Evolutionary conservation across 2,888 invertebrate species (phyloP).

Genomic region (Tinea semifulvella): DNA sequence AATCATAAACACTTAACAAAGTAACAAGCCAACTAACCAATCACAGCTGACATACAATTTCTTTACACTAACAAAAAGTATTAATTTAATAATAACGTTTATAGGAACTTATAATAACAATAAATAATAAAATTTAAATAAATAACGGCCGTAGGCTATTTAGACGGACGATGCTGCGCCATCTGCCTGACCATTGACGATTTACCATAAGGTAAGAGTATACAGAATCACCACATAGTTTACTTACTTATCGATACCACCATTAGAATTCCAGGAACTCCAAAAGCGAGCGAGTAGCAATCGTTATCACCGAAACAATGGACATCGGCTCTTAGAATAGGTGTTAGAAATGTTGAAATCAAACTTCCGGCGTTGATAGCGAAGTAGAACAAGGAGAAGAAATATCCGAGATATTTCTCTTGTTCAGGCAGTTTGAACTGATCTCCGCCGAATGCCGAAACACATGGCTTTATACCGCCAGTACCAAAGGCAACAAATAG

Average conservation of each 20-base stretch:
- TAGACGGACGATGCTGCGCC: too few species aligned
- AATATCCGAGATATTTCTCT: constrained; percentile 78
- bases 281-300: constrained; percentile 89
- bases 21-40: too few species aligned
- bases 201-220: neutral
- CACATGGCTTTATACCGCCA: constrained; percentile 96
- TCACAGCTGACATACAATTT: too few species aligned
- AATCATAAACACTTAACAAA: too few species aligned
- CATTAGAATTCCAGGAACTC: constrained; percentile 90
- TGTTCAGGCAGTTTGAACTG: constrained; percentile 88
- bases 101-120: too few species aligned
- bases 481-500: constrained; percentile 87
- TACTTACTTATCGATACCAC: constrained; percentile 77
- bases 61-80: too few species aligned
- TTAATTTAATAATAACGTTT: too few species aligned
- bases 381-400: constrained; percentile 95
- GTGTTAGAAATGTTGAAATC: constrained; percentile 88
- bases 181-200: too few species aligned
- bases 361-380: constrained; percentile 92
- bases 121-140: too few species aligned
- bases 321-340: constrained; percentile 82
- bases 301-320: constrained; percentile 79
- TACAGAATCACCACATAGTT: neutral
- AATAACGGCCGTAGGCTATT: too few species aligned
- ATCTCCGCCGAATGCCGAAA: constrained; percentile 95